These are phyloP conservation scores for Gryllus bimaculatus DNA, from an alignment of 1,140 invertebrate genomes.

Conservation along the genomic window DNA sequence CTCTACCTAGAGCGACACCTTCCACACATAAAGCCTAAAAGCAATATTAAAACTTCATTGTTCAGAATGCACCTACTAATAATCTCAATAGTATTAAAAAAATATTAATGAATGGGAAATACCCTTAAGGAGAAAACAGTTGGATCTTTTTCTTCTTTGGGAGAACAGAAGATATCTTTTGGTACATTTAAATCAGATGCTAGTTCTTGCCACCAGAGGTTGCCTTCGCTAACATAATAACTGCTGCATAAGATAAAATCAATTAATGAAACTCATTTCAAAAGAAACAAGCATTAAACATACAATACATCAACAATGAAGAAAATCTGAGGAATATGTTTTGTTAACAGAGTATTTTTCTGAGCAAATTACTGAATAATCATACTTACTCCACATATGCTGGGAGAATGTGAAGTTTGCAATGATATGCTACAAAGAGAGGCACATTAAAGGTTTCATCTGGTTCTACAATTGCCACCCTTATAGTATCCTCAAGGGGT, in stretches of 20 bases:
- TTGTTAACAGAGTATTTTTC: too few species aligned
- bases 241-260: constrained; percentile 12
- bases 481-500: constrained; percentile 65
- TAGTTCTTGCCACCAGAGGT: constrained; percentile 74
- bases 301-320: too few species aligned
- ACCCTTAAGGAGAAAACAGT: constrained; percentile 55
- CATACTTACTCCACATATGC: constrained; percentile 55
- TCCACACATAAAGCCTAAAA: constrained; percentile 39
- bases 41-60: not conserved
- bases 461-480: constrained; percentile 60
- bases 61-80: not conserved
- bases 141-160: constrained; percentile 43
- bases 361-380: not conserved
- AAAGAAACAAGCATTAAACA: too few species aligned
- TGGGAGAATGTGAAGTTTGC: constrained; percentile 63
- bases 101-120: constrained; percentile 25
- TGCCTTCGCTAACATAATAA: constrained; percentile 46
- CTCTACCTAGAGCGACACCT: constrained; percentile 34
- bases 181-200: constrained; percentile 48
- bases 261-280: not conserved
- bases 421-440: constrained; percentile 69
- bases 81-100: not conserved
- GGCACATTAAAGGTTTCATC: constrained; percentile 66
- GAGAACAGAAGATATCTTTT: constrained; percentile 50
- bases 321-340: too few species aligned